phyloP scores from a whole-genome alignment of 2,888 invertebrate genomes.

The Morpho helenor region DNA sequence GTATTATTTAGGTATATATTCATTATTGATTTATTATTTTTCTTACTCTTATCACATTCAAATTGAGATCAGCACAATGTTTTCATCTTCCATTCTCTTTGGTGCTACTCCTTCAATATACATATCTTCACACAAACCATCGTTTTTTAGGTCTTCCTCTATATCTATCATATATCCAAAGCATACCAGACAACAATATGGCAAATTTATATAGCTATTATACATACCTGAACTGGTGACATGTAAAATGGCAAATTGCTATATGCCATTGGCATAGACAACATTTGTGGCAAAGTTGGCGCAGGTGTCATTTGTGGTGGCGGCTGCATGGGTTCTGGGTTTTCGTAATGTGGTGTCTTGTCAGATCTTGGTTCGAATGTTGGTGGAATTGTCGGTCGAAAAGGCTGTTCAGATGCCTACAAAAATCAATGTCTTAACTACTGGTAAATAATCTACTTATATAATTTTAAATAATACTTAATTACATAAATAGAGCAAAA shows the following conservation, averaged over 20 bases:
- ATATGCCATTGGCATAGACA: neutral
- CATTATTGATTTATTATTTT: too few relatives aligned
- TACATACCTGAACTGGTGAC: conserved; percentile 19
- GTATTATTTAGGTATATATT: too few relatives aligned
- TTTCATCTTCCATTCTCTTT: too few relatives aligned
- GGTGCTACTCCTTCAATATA: neutral
- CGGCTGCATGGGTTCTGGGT: neutral
- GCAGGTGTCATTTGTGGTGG: neutral
- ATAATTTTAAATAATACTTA: too few relatives aligned
- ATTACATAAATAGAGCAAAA: too few relatives aligned
- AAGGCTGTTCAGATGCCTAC: conserved; percentile 11
- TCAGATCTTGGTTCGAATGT: neutral
- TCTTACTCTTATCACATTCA: too few relatives aligned
- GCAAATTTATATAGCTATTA: neutral
- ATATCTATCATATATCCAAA: neutral
- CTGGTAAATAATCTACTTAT: neutral
- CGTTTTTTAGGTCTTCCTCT: neutral
- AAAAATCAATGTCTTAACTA: neutral
- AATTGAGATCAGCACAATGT: too few relatives aligned
- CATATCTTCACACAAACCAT: neutral
- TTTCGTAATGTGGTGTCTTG: neutral
- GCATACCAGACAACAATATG: neutral
- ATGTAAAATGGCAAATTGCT: conserved; percentile 23
- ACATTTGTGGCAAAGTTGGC: neutral
- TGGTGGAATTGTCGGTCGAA: neutral